Conservation (phyloP, 2,797 vertebrate genomes). For the Centroberyx gerrardi region DNA sequence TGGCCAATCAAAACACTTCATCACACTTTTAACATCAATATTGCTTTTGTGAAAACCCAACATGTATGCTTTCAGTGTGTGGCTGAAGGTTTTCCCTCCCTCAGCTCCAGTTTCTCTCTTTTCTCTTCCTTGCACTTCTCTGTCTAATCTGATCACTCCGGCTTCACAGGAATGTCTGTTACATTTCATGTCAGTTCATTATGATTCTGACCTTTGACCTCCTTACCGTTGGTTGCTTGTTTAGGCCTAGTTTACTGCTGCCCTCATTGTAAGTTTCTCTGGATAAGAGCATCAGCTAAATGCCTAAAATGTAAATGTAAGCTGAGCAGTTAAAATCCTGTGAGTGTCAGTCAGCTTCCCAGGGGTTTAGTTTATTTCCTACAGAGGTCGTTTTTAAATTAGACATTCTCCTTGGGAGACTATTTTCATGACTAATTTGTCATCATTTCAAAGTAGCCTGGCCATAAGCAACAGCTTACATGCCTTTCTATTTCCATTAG, state of each 20-base stretch:
- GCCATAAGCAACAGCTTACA: conserved; percentile 58
- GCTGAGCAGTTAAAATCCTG: conserved; percentile 17
- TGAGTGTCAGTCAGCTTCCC: conserved; percentile 37
- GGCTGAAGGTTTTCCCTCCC: background rate
- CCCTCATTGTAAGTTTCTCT: conserved; percentile 15
- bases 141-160: background rate
- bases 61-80: no score
- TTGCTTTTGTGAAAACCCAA: no score
- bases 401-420: conserved; percentile 68
- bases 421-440: conserved; percentile 72
- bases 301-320: background rate
- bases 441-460: conserved; percentile 69
- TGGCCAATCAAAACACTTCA: background rate
- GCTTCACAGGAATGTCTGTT: background rate
- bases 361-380: conserved; percentile 57
- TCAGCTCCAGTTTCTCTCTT: background rate
- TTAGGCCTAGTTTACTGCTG: conserved; percentile 10
- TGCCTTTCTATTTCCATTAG: conserved; percentile 77
- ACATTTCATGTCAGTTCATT: conserved; percentile 29
- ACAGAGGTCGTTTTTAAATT: conserved; percentile 69
- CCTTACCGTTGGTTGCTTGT: conserved; percentile 18
- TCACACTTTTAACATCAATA: background rate
- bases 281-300: conserved; percentile 1
- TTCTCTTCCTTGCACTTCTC: background rate
- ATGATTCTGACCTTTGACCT: conserved; percentile 29